Evolutionary conservation across 2,797 vertebrate species (phyloP).

Genomic region (Champsocephalus gunnari): DNA sequence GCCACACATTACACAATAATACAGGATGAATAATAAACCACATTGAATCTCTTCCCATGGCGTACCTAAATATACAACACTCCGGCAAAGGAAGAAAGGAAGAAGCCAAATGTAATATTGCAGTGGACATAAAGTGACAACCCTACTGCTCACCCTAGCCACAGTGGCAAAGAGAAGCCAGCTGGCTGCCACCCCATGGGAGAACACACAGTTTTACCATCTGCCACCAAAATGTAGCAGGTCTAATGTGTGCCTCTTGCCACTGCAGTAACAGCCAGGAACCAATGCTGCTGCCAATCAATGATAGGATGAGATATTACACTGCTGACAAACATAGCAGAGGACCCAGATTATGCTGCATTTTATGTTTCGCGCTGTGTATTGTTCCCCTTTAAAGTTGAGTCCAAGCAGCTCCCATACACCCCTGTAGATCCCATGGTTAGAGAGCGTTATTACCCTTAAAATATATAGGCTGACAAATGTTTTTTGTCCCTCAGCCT

Average conservation of each 20-base stretch:
- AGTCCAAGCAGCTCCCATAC: slow-evolving; percentile 6
- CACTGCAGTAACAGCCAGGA: slow-evolving; percentile 66
- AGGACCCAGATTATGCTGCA: not conserved
- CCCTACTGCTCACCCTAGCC: slow-evolving; percentile 58
- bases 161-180: slow-evolving; percentile 63
- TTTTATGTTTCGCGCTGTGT: slow-evolving; percentile 2
- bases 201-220: slow-evolving; percentile 76
- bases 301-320: slow-evolving; percentile 59
- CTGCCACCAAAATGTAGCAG: slow-evolving; percentile 74
- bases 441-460: not conserved
- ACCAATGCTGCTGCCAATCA: slow-evolving; percentile 63
- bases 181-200: slow-evolving; percentile 73
- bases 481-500: slow-evolving; percentile 1
- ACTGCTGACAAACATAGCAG: slow-evolving; percentile 39
- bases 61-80: slow-evolving; percentile 7
- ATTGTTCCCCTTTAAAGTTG: not conserved
- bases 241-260: slow-evolving; percentile 70
- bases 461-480: slow-evolving; percentile 11
- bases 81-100: not conserved
- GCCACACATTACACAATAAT: slow-evolving; percentile 11
- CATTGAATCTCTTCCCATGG: slow-evolving; percentile 3
- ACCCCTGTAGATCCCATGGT: not conserved
- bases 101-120: slow-evolving; percentile 41
- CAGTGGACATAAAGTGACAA: slow-evolving; percentile 56
- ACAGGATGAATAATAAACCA: not conserved